phyloP scores from a whole-genome alignment of 2,113 vertebrate species.

The Scartelaos histophorus region DNA sequence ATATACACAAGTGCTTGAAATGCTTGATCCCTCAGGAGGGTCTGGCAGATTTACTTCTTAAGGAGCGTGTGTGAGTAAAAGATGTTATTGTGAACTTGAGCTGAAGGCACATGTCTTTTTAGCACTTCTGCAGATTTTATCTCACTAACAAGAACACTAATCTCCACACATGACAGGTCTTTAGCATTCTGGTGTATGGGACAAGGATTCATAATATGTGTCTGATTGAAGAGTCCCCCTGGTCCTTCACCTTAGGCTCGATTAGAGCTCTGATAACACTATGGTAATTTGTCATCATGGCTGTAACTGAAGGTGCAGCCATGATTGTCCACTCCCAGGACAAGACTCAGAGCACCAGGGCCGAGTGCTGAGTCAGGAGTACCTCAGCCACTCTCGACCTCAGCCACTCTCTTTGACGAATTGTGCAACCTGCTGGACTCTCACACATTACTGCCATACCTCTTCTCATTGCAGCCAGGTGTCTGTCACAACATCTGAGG shows the following conservation, averaged over 20 bases:
- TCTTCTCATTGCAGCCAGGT: conserved; percentile 4
- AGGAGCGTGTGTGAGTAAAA: background rate
- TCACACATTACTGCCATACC: conserved; percentile 42
- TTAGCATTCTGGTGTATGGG: conserved; percentile 12
- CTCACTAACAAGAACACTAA: conserved; percentile 30
- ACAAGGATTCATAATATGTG: conserved; percentile 9
- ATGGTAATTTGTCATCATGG: conserved; percentile 54
- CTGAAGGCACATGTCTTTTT: conserved; percentile 3
- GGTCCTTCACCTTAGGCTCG: background rate
- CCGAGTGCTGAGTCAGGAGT: conserved; percentile 1
- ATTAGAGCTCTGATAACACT: conserved; percentile 18
- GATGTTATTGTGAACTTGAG: conserved; percentile 3
- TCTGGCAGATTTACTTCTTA: background rate
- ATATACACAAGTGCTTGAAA: background rate
- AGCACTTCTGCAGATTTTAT: conserved; percentile 21
- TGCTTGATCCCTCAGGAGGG: background rate
- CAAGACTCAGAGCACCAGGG: background rate
- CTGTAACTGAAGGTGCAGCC: conserved; percentile 36
- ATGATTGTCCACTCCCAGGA: conserved; percentile 9
- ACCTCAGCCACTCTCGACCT: background rate
- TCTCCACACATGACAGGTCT: conserved; percentile 28
- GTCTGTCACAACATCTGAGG: conserved; percentile 5
- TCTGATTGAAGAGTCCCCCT: conserved; percentile 12
- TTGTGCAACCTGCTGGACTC: conserved; percentile 17
- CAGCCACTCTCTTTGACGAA: background rate